These are phyloP conservation scores for Anthrax anthrax DNA, from an alignment of 2,888 invertebrate genomes.

Conservation along the genomic window DNA sequence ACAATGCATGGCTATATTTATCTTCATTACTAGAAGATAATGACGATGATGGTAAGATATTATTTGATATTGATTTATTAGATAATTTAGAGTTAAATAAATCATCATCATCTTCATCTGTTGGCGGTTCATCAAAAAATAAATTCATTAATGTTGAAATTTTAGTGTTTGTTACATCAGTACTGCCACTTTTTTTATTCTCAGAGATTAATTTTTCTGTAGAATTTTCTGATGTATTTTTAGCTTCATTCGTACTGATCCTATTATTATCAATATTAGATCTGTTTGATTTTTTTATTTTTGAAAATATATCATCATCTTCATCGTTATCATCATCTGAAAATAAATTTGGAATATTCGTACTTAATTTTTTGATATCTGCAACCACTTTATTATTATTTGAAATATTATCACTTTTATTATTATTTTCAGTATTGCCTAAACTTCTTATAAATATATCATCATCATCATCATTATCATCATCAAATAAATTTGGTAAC, in stretches of 20 bases:
- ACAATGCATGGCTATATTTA: no score
- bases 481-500: constrained; percentile 5
- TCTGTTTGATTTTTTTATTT: not conserved
- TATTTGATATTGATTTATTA: no score
- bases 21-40: no score
- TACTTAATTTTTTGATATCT: not conserved
- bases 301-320: not conserved
- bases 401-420: not conserved
- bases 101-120: not conserved
- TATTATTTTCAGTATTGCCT: not conserved
- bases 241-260: not conserved
- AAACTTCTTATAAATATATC: not conserved
- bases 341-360: not conserved
- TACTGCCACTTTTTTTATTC: not conserved
- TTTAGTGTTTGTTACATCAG: not conserved
- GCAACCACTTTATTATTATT: not conserved
- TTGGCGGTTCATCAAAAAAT: not conserved
- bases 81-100: not conserved
- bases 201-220: not conserved
- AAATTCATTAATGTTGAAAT: not conserved
- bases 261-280: not conserved
- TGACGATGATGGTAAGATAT: no score
- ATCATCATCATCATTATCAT: constrained; percentile 4
- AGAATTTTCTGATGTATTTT: not conserved
- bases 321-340: not conserved